A percentile compares a stretch with the other conserved stretches of the same genome.
These are phyloP conservation scores for Phytoseiulus persimilis DNA, from an alignment of 2,888 invertebrate species.

Conservation along the genomic window DNA sequence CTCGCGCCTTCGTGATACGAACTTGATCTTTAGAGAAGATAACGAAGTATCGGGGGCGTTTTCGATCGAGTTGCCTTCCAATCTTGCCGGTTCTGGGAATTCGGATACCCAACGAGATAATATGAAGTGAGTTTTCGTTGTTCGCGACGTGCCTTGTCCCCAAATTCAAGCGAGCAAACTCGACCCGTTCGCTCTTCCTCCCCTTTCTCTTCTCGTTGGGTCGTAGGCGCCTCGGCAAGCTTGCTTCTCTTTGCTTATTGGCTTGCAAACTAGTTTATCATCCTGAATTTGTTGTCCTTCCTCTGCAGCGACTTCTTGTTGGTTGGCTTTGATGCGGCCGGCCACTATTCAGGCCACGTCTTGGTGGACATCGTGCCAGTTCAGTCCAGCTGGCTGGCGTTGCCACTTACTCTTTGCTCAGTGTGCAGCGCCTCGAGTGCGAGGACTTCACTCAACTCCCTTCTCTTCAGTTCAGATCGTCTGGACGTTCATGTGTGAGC, in stretches of 20 bases:
- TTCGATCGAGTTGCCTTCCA: not conserved
- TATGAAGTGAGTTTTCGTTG: not conserved
- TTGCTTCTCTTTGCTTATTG: not conserved
- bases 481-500: not conserved
- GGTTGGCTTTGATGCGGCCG: conserved; percentile 5
- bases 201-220: not conserved
- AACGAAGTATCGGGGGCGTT: not conserved
- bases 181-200: not conserved
- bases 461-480: not conserved
- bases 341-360: not conserved
- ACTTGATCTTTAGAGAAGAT: not conserved
- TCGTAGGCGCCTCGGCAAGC: not conserved
- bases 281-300: conserved; percentile 5
- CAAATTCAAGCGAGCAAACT: not conserved
- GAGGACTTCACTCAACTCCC: not conserved
- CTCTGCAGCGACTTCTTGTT: not conserved
- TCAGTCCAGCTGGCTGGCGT: not conserved
- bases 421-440: not conserved
- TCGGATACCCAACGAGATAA: not conserved
- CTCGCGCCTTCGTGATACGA: not conserved
- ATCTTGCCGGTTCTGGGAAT: not conserved
- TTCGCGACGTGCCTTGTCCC: not conserved
- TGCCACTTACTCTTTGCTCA: not conserved
- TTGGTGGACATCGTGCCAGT: not conserved
- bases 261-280: conserved; percentile 5